Evolutionary conservation across 1,140 invertebrate species (phyloP).

Genomic region (Pogonomyrmex californicus): DNA sequence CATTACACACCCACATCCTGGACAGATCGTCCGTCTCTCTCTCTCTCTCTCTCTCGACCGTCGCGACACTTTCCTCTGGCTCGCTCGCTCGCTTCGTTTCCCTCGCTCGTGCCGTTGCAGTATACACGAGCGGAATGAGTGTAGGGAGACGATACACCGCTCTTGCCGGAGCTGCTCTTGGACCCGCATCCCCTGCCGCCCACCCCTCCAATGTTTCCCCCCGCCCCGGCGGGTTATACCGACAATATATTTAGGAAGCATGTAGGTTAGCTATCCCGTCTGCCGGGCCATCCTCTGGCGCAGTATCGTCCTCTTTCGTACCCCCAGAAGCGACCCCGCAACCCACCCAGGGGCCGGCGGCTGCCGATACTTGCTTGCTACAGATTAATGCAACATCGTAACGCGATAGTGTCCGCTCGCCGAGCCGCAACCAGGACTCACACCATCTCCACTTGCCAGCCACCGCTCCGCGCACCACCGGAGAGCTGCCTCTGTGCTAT

Average conservation of each 20-base stretch:
- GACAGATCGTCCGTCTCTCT: constrained; percentile 35
- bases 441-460: constrained; percentile 52
- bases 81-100: constrained; percentile 44
- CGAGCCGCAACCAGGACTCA: constrained; percentile 79
- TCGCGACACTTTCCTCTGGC: constrained; percentile 32
- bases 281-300: constrained; percentile 54
- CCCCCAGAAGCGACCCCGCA: constrained; percentile 49
- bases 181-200: constrained; percentile 40
- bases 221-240: constrained; percentile 73
- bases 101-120: constrained; percentile 49
- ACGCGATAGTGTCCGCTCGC: constrained; percentile 81
- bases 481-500: constrained; percentile 36
- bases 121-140: constrained; percentile 68
- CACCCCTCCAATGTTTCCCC: constrained; percentile 3
- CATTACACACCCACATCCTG: constrained; percentile 60
- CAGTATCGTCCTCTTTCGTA: constrained; percentile 61
- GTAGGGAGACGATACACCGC: constrained; percentile 71
- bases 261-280: constrained; percentile 74
- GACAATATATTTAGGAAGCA: constrained; percentile 80
- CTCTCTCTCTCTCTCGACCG: constrained; percentile 10
- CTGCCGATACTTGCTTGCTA: constrained; percentile 81
- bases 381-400: constrained; percentile 84
- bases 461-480: constrained; percentile 10
- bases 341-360: constrained; percentile 64
- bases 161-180: constrained; percentile 57